Evolutionary conservation across 2,113 vertebrate genomes (phyloP), one percentile per base, ranked within the genome.

Genomic region (Misgurnus mizolepis): DNA sequence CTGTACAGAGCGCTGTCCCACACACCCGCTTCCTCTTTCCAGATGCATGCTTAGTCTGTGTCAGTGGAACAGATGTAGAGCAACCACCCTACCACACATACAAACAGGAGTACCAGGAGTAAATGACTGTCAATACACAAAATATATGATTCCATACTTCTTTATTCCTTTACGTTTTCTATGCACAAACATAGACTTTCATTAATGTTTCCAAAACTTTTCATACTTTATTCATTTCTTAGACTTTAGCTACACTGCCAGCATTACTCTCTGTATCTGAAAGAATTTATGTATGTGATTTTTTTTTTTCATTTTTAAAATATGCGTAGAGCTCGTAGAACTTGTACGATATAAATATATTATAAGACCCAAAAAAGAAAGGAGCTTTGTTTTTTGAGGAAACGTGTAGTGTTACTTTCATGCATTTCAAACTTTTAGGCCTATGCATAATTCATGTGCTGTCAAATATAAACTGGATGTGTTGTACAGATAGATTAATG

Each of bases 401-500:
- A 62, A 64, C 45, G 73, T 64, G 41, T 22, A 45, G 56, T 61
- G 56, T 75, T 62, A 49, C 64, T 76, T 76, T 22, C 14, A 47
- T 9, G 62, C 15, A 66, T 40, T 27, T 66, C n/a, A 43, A 74
- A 73, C 14, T 66, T 66, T 27, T n/a, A 56, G 64, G 34, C n/a
- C 69, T n/a, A 61, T 74, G 70, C 22, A 73, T 66, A 73, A 74
- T 73, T 66, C 40, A 80, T 66, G 49, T 4, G 9, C 47, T 34
- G 41, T 53, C 69, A 53, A 34, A 80, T 74, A 56, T 73, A 49
- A 49, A 64, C 27, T 75, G 58, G 41, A 49, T 47, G 41, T 39
- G 58, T 47, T 75, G 45, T 41, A 41, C 62, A 66, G 74, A 41
- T 27, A 53, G 49, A 77, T 53, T 77, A 41, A 55, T 61, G 14